Base-by-base conservation (phyloP, 2,113 vertebrate species). In the Melospiza georgiana region DNA sequence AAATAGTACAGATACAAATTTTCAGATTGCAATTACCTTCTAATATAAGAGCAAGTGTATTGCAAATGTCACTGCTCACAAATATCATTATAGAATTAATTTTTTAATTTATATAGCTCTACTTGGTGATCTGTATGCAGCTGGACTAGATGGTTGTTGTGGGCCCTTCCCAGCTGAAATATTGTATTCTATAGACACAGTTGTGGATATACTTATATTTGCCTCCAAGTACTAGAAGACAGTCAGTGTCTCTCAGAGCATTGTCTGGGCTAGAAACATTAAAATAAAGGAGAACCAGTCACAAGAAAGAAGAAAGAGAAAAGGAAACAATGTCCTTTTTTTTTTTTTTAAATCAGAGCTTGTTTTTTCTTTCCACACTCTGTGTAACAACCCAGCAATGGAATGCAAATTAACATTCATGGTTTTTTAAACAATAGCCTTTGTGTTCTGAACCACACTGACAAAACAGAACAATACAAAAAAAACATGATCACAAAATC, bases 361-460 rank as follows among this genome's bases (percentile, higher is more conserved):
- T 87, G 78, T 51, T 91, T 94, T 93, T 89, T 93, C 58, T 95
- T 94, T 91, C 91, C 75, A 71, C 71, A 55, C 51, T 77, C 43
- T 43, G 15, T 87, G 62, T 33, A 96, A 69, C 69, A 97, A 79
- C 12, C 24, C 91, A 80, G 74, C 82, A 88, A 54, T 58, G 92
- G 88, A 92, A 95, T 94, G 87, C 73, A 93, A 92, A 81, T 94
- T 75, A 93, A 72, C 87, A 76, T 91, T 85, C 75, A 69, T 87
- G 72, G 22, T 0, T 93, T 94, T 91, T 94, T 80, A 80, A 87
- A 96, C 89, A 96, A 96, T 95, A 94, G 93, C 82, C 62, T 83
- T 96, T 93, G 84, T 94, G 89, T 95, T 96, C 72, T 92, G 90
- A 90, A 79, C 93, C 75, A 85, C 91, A 83, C 62, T 93, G 85